Evolutionary conservation across 2,888 invertebrate genomes (phyloP).

Genomic region (Sericinus montela): DNA sequence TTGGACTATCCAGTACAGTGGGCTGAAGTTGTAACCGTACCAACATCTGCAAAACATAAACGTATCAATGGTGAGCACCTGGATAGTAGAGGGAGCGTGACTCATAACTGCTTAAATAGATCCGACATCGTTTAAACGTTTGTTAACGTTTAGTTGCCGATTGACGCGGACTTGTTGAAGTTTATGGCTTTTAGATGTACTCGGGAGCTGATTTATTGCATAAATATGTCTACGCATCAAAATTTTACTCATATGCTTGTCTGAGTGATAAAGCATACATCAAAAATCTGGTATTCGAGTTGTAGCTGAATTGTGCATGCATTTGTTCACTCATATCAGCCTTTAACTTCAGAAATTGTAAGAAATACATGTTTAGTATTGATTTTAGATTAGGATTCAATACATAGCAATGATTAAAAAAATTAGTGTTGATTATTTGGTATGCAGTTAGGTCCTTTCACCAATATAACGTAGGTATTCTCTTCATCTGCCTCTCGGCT

Average conservation of each 20-base stretch:
- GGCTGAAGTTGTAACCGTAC: slow-evolving; percentile 90
- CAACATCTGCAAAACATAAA: slow-evolving; percentile 80
- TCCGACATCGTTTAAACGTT: slow-evolving; percentile 7
- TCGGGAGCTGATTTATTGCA: slow-evolving; percentile 3
- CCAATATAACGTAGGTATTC: no score
- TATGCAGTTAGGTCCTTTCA: no score
- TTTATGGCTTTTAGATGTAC: slow-evolving; percentile 11
- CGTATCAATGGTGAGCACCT: not conserved
- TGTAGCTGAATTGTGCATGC: no score
- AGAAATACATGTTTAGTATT: no score
- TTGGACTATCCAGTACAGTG: slow-evolving; percentile 94
- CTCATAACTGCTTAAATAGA: slow-evolving; percentile 13
- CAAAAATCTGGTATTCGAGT: no score
- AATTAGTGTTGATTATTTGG: no score
- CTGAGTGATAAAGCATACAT: no score
- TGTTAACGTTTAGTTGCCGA: slow-evolving; percentile 22
- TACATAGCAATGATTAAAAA: no score
- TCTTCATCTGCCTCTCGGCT: no score
- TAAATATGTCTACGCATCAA: not conserved
- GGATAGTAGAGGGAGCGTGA: slow-evolving; percentile 4
- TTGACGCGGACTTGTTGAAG: slow-evolving; percentile 18
- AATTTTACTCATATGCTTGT: not conserved
- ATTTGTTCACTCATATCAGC: no score
- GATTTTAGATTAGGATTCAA: no score
- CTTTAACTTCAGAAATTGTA: no score